Percentiles rank a stretch among this genome's conserved stretches.
These are phyloP conservation scores for Acronicta alni DNA, from an alignment of 2,888 invertebrate genomes.

Conservation along the genomic window DNA sequence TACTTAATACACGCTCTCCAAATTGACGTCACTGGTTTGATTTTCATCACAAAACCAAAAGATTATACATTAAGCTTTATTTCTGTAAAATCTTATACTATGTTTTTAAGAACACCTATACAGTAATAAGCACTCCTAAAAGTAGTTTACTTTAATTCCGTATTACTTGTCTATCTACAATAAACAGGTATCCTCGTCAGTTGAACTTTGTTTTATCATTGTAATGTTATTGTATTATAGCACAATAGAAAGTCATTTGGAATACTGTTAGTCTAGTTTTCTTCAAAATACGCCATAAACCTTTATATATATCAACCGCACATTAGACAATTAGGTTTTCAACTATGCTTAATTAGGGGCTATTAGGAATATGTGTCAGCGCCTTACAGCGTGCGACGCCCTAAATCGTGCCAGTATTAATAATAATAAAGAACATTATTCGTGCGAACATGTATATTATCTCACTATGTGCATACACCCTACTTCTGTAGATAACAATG, in stretches of 20 bases:
- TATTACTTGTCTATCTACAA: conserved; percentile 14
- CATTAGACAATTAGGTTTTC: conserved; percentile 67
- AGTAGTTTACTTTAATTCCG: conserved; percentile 4
- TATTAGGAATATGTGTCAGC: conserved; percentile 86
- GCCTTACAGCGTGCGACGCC: conserved; percentile 70
- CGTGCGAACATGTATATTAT: conserved; percentile 62
- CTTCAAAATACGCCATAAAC: conserved; percentile 56
- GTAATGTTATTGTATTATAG: conserved; percentile 67
- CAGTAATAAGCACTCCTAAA: conserved; percentile 3
- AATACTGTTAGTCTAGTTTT: conserved; percentile 58
- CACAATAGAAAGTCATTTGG: conserved; percentile 60
- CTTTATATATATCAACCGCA: conserved; percentile 51
- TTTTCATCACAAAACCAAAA: conserved; percentile 75
- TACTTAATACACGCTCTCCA: conserved; percentile 55
- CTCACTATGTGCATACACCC: conserved; percentile 72
- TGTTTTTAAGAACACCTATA: conserved; percentile 6
- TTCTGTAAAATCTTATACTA: conserved; percentile 11
- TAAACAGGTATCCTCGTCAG: conserved; percentile 34
- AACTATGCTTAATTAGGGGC: conserved; percentile 78
- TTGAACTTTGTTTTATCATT: conserved; percentile 48
- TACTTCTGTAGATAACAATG: conserved; percentile 82
- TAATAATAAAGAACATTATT: conserved; percentile 61
- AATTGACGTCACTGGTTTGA: conserved; percentile 84
- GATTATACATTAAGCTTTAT: conserved; percentile 50
- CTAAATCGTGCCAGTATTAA: conserved; percentile 70